Base-by-base conservation (phyloP, 2,888 invertebrate species). In the Hydropsyche betteni region DNA sequence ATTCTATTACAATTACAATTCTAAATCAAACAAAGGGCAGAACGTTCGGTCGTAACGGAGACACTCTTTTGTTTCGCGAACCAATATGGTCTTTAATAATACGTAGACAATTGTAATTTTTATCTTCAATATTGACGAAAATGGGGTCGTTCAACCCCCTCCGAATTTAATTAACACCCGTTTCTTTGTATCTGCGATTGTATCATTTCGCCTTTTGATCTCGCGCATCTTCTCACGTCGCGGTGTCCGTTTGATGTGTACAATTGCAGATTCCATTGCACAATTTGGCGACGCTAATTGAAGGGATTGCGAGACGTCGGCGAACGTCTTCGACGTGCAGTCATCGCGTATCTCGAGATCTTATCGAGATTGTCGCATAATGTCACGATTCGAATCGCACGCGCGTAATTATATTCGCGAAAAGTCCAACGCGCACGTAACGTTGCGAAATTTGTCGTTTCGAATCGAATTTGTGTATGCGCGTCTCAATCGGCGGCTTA, bases 241-340 rank as follows among this genome's bases (percentile, higher is more conserved):
- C 44, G 44, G 10, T 53, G 12, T 24, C 61, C 24, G 64, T 51
- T 73, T 73, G 36, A 72, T 61, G 73, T 50, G 53, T 44, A 24
- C 38, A 38, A 44, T 14, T 24, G 58, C 58, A 68, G 10, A 68
- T 34, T 4, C 44, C 36, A 14, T 69, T 74, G 34, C 69, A 36
- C 68, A 74, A 61, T 61, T 70, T 69, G 68, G 44, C 71, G 71
- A 64, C 68, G 72, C 68, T 72, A 75, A 75, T 72, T 75, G 72
- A 68, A 72, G 69, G 50, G 75, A 74, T 75, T 50, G 69, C 70
- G 14, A 33, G 69, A 61, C 10, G 44, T 4, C 44, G 44, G 44
- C 44, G 44, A 44, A 44, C 3, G 44, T 44, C 44, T 44, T 8
- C 44, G 10, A 44, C 44, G 3, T 44, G 44, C 44, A 44, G 44